A percentile compares a stretch with the other conserved stretches of the same genome.
Evolutionary conservation across 2,113 vertebrate genomes (phyloP).

Genomic region (Actenoides hombroni): DNA sequence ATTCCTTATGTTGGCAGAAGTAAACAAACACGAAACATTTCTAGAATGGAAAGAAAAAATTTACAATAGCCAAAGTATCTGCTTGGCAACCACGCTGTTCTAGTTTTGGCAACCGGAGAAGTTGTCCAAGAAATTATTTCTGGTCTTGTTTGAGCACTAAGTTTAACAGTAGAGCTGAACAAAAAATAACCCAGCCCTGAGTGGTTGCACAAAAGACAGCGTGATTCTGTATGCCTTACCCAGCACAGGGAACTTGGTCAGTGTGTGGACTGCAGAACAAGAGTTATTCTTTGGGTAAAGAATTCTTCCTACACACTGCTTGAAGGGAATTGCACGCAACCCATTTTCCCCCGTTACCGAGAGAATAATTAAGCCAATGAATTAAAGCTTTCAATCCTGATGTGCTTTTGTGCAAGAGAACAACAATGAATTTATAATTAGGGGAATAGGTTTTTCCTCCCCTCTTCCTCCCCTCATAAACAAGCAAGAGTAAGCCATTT

Average conservation of each 20-base stretch:
- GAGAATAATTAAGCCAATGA: not conserved
- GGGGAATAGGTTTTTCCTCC: not conserved
- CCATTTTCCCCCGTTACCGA: not conserved
- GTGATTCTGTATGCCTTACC: not conserved
- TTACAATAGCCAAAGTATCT: not conserved
- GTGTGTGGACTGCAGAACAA: not conserved
- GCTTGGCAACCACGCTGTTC: not conserved
- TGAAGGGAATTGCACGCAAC: not conserved
- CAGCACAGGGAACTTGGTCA: not conserved
- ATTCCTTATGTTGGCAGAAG: not conserved
- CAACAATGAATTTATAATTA: not conserved
- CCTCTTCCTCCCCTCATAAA: not conserved
- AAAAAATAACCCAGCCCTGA: not conserved
- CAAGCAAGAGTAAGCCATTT: not conserved
- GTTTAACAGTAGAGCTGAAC: not conserved
- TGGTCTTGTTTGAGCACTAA: not conserved
- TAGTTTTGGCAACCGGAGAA: not conserved
- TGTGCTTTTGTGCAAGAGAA: not conserved
- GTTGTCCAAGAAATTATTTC: not conserved
- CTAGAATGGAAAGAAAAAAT: not conserved
- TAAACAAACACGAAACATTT: not conserved
- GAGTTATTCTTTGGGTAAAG: not conserved
- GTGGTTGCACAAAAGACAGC: not conserved
- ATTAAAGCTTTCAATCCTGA: not conserved
- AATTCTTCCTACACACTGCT: not conserved